Evolutionary conservation across 2,888 invertebrate genomes (phyloP), one percentile per base, ranked within the genome.

Genomic region (Amphipyra berbera): DNA sequence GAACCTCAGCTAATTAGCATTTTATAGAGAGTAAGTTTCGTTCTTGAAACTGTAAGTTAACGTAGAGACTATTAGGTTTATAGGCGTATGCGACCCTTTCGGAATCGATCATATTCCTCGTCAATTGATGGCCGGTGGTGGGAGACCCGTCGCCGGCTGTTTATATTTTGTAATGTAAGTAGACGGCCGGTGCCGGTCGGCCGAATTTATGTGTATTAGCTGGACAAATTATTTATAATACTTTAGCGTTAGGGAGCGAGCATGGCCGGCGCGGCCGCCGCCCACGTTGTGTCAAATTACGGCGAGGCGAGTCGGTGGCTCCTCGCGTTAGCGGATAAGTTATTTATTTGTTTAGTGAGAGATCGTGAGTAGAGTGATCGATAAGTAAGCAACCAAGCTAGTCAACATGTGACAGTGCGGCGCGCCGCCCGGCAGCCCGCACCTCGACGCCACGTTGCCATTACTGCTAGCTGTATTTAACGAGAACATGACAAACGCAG

Each of bases 331-430:
- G 83, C 70, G 73, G 61, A 70, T 93, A 93, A 93, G 92, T 94
- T 91, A 94, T 94, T 94, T 94, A 94, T 94, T 94, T 91, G 86
- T 86, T 85, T 92, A 92, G 94, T 90, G 91, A 92, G 90, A 91
- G 88, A 86, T 88, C 83, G 86, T 84, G 88, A 88, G 86, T 88
- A 88, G 82, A 80, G 86, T 82, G 88, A 88, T 89, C 85, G 88
- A 87, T 91, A 90, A 83, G 87, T 91, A 90, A 90, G 92, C 91
- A 92, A 93, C 89, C 86, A 89, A 93, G 93, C 94, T 94, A 94
- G 94, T 94, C 94, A 94, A 86, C 85, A 78, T 79, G 93, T 87
- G 93, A 88, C 88, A 82, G 86, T 71, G 81, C 82, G 78, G 79
- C 78, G 78, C 70, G 67, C 73, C 71, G 50, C 27, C 53, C 46